Evolutionary conservation across 2,888 invertebrate genomes (phyloP).

Genomic region (Cryptus viduatorius): DNA sequence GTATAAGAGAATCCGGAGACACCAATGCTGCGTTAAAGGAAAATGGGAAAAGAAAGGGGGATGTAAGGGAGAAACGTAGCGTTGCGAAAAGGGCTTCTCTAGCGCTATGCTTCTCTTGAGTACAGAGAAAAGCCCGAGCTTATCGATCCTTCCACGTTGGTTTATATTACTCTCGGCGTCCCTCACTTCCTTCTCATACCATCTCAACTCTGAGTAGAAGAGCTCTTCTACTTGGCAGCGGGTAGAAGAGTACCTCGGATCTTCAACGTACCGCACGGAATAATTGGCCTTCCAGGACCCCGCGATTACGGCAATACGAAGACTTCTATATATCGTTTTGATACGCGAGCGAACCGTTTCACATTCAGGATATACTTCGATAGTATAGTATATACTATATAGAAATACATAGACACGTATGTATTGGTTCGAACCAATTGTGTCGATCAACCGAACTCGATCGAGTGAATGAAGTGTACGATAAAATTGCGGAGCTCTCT

Average conservation of each 20-base stretch:
- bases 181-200: slow-evolving; percentile 37
- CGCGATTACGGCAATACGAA: slow-evolving; percentile 47
- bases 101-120: neutral
- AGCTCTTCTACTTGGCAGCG: slow-evolving; percentile 36
- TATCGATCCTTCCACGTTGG: slow-evolving; percentile 59
- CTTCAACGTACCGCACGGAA: slow-evolving; percentile 61
- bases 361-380: slow-evolving; percentile 44
- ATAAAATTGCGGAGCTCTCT: slow-evolving; percentile 10
- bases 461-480: slow-evolving; percentile 24
- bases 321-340: slow-evolving; percentile 35
- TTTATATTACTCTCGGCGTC: slow-evolving; percentile 56
- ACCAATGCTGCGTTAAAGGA: slow-evolving; percentile 31
- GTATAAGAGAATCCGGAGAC: slow-evolving; percentile 36
- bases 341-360: slow-evolving; percentile 64
- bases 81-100: slow-evolving; percentile 38
- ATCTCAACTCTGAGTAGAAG: slow-evolving; percentile 31
- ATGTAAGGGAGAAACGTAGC: slow-evolving; percentile 8
- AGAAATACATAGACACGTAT: slow-evolving; percentile 20
- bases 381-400: neutral
- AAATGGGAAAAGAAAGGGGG: neutral
- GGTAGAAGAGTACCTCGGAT: slow-evolving; percentile 22
- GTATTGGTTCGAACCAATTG: slow-evolving; percentile 43
- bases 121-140: slow-evolving; percentile 30
- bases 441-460: slow-evolving; percentile 48
- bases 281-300: slow-evolving; percentile 65